Percentiles rank a stretch among this genome's conserved stretches.
Evolutionary conservation across 37 sponge, comb jelly and placozoan genomes (phyloP).

Genomic region (Tethya wilhelma): DNA sequence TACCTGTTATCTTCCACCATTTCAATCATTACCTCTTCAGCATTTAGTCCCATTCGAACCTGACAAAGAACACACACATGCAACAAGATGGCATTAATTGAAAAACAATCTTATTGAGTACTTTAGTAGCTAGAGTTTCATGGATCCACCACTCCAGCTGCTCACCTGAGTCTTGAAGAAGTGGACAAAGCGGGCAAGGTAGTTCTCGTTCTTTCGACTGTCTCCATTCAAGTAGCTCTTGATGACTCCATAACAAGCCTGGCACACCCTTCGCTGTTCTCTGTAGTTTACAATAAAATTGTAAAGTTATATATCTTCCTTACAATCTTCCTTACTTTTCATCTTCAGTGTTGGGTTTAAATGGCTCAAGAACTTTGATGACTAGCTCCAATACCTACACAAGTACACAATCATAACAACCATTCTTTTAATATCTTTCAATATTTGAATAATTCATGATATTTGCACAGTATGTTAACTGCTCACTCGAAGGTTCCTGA

Average conservation of each 20-base stretch:
- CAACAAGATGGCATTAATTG: not conserved
- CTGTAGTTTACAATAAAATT: constrained; percentile 33
- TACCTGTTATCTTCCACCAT: constrained; percentile 80
- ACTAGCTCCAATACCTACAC: constrained; percentile 53
- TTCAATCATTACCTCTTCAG: constrained; percentile 84
- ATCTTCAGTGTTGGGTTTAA: constrained; percentile 9
- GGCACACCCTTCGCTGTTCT: constrained; percentile 69
- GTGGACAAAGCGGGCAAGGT: constrained; percentile 66
- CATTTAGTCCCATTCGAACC: constrained; percentile 74
- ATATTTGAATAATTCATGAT: too few species aligned
- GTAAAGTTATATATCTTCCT: constrained; percentile 69
- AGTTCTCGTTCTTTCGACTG: constrained; percentile 81
- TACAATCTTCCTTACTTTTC: too few species aligned
- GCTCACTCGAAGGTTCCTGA: constrained; percentile 70
- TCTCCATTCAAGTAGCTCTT: constrained; percentile 34
- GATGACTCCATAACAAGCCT: constrained; percentile 56
- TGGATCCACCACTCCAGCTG: not conserved
- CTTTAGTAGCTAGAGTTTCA: not conserved
- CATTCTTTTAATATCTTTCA: not conserved
- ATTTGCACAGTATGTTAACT: too few species aligned
- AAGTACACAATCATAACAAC: not conserved
- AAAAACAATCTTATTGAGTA: not conserved
- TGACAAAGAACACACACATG: constrained; percentile 13
- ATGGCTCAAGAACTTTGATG: constrained; percentile 41
- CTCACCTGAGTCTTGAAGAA: constrained; percentile 49